Conservation (phyloP, 2,113 vertebrate species). For the Sorex araneus region DNA sequence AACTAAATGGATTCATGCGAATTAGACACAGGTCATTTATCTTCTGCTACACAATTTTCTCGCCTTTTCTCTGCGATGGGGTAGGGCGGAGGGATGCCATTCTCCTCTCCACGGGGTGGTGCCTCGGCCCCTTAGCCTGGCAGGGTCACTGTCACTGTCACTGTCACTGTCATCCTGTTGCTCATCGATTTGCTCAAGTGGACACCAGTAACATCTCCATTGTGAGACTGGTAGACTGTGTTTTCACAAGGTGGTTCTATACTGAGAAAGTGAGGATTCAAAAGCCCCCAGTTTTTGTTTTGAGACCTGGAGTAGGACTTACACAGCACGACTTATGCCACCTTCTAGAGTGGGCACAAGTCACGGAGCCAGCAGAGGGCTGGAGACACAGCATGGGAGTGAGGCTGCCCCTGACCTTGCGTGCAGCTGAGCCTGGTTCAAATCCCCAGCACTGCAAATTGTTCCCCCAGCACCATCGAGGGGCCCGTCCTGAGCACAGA, state of each 20-base stretch:
- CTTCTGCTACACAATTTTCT: neutral
- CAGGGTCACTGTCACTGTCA: too few relatives aligned
- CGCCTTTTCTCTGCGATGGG: neutral
- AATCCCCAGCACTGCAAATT: too few relatives aligned
- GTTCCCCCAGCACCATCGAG: too few relatives aligned
- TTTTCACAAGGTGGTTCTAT: neutral
- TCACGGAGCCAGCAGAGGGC: neutral
- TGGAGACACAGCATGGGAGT: too few relatives aligned
- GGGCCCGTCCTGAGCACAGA: too few relatives aligned
- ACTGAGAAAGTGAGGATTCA: neutral
- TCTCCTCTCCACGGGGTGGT: accelerated
- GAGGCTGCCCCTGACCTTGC: too few relatives aligned
- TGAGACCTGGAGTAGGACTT: neutral
- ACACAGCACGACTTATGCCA: neutral
- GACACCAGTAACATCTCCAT: too few relatives aligned
- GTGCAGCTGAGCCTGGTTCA: too few relatives aligned
- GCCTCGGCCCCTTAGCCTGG: neutral
- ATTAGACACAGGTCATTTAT: neutral
- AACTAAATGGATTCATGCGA: neutral
- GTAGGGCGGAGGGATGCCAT: too few relatives aligned
- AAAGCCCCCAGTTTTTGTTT: neutral
- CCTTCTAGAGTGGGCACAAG: neutral
- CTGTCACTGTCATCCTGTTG: too few relatives aligned
- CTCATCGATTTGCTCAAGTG: too few relatives aligned
- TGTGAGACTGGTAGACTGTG: too few relatives aligned